Base-by-base conservation (phyloP, 2,113 vertebrate genomes). In the Herpailurus yagouaroundi region DNA sequence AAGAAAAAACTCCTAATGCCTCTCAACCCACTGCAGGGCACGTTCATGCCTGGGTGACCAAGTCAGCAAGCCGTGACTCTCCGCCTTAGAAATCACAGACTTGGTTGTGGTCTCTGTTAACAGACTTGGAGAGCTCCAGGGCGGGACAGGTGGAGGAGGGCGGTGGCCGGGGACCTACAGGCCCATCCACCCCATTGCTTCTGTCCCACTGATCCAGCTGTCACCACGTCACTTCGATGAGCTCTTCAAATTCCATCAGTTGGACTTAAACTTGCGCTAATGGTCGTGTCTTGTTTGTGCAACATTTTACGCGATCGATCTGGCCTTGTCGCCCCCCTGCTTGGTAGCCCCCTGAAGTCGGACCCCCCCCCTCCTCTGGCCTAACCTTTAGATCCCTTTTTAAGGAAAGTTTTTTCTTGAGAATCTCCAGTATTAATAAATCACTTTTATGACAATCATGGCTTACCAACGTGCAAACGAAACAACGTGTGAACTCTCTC, bases 1-100 rank as follows among this genome's bases (percentile, higher is more conserved):
- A 36, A 36, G 36, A 36, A 36, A 36, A 36, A 48, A 0, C 33
- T 0, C n/a, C 29, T 2, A 0, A 2, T 0, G 4, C 27, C 0
- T 52, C 88, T 1, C 8, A 0, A 2, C 60, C 48, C 15, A 13
- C 45, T 3, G 0, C 48, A 0, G 0, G 36, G 41, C 48, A 13
- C 50, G 0, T 14, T 27, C 12, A 0, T 16, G 0, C 41, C 52
- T 0, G 0, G 29, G 0, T 0, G n/a, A 5, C 7, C 1, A 7
- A 18, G 36, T 29, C 21, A 2, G 23, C 19, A 1, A 4, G 1
- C 2, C 18, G 0, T 2, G n/a, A 3, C 19, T 11, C 31, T 5
- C 8, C 3, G 13, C 6, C 0, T 38, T 7, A 15, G 68, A n/a
- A 57, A 4, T 18, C 83, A 1, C 73, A 19, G 41, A 4, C 73